phyloP scores from a whole-genome alignment of 2,113 vertebrate species.

The Sinocyclocheilus grahami region DNA sequence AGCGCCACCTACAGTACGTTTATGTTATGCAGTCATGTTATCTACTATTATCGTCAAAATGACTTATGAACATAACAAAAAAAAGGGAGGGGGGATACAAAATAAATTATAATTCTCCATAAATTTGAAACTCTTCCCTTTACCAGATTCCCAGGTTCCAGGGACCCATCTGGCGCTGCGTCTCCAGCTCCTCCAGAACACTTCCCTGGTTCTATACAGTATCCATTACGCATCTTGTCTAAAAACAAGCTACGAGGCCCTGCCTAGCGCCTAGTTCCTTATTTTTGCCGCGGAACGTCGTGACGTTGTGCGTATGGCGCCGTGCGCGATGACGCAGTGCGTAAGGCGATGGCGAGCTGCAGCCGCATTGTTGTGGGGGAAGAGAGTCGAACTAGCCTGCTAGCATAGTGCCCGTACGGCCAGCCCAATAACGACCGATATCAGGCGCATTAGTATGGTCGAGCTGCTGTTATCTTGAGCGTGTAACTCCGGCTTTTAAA shows the following conservation, averaged over 20 bases:
- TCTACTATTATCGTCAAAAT: too few relatives aligned
- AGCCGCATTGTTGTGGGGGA: constrained; percentile 81
- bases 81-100: too few relatives aligned
- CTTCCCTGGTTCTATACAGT: not conserved
- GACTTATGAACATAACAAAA: too few relatives aligned
- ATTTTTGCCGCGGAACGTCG: constrained; percentile 53
- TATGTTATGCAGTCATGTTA: too few relatives aligned
- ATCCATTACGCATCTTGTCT: not conserved
- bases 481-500: constrained; percentile 29
- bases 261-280: constrained; percentile 54
- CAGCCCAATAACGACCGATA: constrained; percentile 23
- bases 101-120: too few relatives aligned
- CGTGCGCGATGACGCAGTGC: constrained; percentile 53
- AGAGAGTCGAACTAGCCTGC: constrained; percentile 66
- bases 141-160: too few relatives aligned
- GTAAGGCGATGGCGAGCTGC: constrained; percentile 54
- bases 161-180: too few relatives aligned
- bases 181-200: too few relatives aligned
- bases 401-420: constrained; percentile 63
- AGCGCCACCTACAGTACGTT: too few relatives aligned
- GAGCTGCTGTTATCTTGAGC: constrained; percentile 44
- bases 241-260: too few relatives aligned
- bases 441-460: constrained; percentile 25
- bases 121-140: too few relatives aligned
- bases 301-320: constrained; percentile 54